Percentiles rank a stretch among this genome's conserved stretches.
phyloP scores from a whole-genome alignment of 2,888 invertebrate genomes.

The Limnephilus rhombicus region DNA sequence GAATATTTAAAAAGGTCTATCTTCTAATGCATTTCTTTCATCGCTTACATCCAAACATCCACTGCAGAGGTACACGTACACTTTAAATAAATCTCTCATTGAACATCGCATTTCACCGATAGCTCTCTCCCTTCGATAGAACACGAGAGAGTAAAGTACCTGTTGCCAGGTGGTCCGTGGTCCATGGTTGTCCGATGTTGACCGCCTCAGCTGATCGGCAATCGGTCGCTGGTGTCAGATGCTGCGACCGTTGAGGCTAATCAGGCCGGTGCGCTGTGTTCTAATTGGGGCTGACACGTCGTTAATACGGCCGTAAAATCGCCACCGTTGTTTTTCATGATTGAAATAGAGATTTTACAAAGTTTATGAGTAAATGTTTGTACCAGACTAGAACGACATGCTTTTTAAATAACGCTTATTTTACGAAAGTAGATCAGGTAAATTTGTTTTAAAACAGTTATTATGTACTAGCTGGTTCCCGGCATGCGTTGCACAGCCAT shows the following conservation, averaged over 20 bases:
- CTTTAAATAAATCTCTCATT: neutral
- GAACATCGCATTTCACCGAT: neutral
- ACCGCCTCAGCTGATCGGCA: neutral
- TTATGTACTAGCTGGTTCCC: too few species aligned
- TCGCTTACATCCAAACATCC: neutral
- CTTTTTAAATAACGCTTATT: too few species aligned
- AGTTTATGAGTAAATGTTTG: neutral
- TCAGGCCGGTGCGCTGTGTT: neutral
- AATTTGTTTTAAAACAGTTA: too few species aligned
- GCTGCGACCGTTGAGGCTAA: neutral
- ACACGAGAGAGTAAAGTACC: neutral
- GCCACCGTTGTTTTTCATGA: neutral
- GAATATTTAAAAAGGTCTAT: too few species aligned
- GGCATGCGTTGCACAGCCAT: too few species aligned
- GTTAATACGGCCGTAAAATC: neutral
- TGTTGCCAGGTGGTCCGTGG: neutral
- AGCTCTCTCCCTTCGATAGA: neutral
- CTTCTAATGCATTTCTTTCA: neutral
- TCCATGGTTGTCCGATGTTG: neutral
- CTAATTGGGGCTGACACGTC: neutral
- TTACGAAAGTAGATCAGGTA: too few species aligned
- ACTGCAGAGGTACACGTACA: neutral
- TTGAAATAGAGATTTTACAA: neutral
- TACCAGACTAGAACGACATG: neutral
- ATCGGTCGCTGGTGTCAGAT: neutral